Conservation (phyloP, 2,797 vertebrate species). For the Siniperca undulata region DNA sequence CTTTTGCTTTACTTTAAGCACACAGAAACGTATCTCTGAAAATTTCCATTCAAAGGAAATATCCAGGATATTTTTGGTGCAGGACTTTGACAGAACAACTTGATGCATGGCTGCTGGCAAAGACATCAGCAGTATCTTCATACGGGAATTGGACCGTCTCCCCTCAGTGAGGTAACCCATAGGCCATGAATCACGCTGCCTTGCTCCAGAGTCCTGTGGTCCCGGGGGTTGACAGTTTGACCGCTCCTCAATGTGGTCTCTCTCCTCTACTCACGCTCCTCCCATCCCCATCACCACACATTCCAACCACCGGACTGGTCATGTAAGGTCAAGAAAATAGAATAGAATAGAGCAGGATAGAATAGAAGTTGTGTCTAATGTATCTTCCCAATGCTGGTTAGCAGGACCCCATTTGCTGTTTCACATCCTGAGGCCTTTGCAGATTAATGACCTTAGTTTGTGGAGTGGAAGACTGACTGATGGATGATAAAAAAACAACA, state of each 20-base stretch:
- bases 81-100: slow-evolving; percentile 69
- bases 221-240: slow-evolving; percentile 77
- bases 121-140: slow-evolving; percentile 71
- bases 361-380: slow-evolving; percentile 41
- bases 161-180: slow-evolving; percentile 79
- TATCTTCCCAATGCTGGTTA: slow-evolving; percentile 17
- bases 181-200: slow-evolving; percentile 80
- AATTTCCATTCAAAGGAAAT: slow-evolving; percentile 65
- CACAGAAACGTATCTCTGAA: slow-evolving; percentile 38
- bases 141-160: slow-evolving; percentile 73
- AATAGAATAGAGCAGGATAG: slow-evolving; percentile 37
- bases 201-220: slow-evolving; percentile 81
- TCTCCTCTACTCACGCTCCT: slow-evolving; percentile 70
- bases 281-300: slow-evolving; percentile 77
- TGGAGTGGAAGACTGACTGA: slow-evolving; percentile 29
- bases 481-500: slow-evolving; percentile 19
- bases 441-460: slow-evolving; percentile 30
- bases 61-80: slow-evolving; percentile 74
- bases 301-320: slow-evolving; percentile 79
- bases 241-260: slow-evolving; percentile 79
- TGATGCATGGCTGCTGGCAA: slow-evolving; percentile 74
- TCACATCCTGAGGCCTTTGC: slow-evolving; percentile 26
- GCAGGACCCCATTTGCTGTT: not conserved
- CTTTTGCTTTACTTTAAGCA: slow-evolving; percentile 29
- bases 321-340: slow-evolving; percentile 77